Evolutionary conservation across 2,888 invertebrate species (phyloP).

Genomic region (Microplitis manilae): DNA sequence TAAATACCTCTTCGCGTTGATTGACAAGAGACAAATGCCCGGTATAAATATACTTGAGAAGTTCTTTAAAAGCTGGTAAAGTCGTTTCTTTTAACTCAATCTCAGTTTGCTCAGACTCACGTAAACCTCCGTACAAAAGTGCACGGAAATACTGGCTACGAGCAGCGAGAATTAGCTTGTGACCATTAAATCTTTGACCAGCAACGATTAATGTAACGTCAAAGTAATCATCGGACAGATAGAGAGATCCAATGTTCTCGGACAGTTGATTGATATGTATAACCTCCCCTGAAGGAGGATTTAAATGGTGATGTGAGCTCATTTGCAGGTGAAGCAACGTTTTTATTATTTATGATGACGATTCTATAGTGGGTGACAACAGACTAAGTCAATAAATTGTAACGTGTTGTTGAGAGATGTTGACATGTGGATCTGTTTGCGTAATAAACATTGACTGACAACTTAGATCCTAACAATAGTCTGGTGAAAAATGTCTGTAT

Average conservation of each 20-base stretch:
- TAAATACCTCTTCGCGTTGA: conserved; percentile 73
- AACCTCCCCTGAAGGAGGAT: conserved; percentile 74
- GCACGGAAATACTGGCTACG: conserved; percentile 97
- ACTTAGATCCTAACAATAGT: not conserved
- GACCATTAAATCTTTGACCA: conserved; percentile 79
- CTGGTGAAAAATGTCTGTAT: not conserved
- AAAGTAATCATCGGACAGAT: conserved; percentile 89
- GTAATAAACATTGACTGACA: not conserved
- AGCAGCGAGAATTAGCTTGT: conserved; percentile 92
- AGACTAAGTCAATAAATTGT: not conserved
- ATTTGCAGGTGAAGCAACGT: conserved; percentile 47
- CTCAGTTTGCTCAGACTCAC: conserved; percentile 83
- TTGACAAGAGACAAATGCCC: conserved; percentile 79
- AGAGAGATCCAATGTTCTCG: conserved; percentile 89
- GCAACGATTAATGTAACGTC: conserved; percentile 93
- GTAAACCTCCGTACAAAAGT: conserved; percentile 84
- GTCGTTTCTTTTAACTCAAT: conserved; percentile 89
- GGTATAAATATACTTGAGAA: conserved; percentile 96
- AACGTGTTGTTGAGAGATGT: not conserved
- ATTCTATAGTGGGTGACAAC: not conserved
- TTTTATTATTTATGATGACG: not conserved
- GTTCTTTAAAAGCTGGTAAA: conserved; percentile 87
- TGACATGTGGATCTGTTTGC: not conserved
- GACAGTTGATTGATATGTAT: conserved; percentile 83
- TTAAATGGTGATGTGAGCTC: conserved; percentile 67